Conservation (phyloP, 2,797 vertebrate species). For the Rhabdophis nuchalis region DNA sequence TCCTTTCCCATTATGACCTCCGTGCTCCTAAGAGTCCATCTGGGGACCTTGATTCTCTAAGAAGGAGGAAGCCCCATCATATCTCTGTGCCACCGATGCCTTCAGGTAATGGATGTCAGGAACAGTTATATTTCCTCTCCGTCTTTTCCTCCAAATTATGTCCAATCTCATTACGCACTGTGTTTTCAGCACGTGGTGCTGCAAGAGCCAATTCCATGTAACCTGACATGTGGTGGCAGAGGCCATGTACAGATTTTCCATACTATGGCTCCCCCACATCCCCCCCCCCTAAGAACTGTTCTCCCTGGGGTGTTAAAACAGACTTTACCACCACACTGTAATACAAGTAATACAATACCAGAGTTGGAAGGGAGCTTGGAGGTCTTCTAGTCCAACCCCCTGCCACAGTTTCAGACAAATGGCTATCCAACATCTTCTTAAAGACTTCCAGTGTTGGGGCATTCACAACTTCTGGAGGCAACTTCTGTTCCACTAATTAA, state of each 20-base stretch:
- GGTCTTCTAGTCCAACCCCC: too few species aligned
- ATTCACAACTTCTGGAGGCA: too few species aligned
- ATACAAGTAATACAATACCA: too few species aligned
- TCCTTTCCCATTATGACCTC: constrained; percentile 2
- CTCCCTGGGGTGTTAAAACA: neutral
- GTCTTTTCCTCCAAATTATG: constrained; percentile 36
- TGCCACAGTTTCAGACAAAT: too few species aligned
- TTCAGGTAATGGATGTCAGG: constrained; percentile 37
- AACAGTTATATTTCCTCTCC: constrained; percentile 49
- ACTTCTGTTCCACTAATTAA: too few species aligned
- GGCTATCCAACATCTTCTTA: too few species aligned
- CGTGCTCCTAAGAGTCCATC: neutral
- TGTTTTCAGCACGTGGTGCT: constrained; percentile 36
- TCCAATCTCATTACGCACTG: constrained; percentile 19
- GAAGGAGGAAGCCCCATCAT: neutral
- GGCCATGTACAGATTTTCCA: constrained; percentile 21
- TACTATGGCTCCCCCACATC: neutral
- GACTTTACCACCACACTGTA: too few species aligned
- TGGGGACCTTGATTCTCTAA: neutral
- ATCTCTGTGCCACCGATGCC: constrained; percentile 22
- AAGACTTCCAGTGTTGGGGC: too few species aligned
- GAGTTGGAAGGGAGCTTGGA: too few species aligned
- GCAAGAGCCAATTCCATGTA: constrained; percentile 46
- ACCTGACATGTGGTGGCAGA: constrained; percentile 22
- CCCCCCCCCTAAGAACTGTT: neutral